Conservation (phyloP, 2,797 vertebrate species). For the Discoglossus pictus region DNA sequence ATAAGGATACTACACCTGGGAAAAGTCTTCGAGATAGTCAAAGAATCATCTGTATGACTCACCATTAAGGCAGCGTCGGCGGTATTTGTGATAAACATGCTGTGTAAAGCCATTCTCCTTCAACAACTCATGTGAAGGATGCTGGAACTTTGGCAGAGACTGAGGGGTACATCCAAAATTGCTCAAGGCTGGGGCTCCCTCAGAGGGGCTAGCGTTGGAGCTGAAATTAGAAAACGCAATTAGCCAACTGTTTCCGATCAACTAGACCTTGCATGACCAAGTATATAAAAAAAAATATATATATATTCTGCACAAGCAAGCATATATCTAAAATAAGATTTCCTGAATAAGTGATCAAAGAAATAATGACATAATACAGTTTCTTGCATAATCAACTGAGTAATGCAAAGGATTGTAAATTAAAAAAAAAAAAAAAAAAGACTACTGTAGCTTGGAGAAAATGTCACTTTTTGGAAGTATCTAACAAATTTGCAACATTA, state of each 20-base stretch:
- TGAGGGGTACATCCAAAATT: slow-evolving; percentile 94
- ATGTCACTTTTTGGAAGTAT: too few species aligned
- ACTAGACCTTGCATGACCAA: too few species aligned
- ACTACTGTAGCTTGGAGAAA: background rate
- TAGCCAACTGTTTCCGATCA: too few species aligned
- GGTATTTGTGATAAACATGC: slow-evolving; percentile 99
- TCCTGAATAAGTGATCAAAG: too few species aligned
- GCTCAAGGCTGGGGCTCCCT: slow-evolving; percentile 84
- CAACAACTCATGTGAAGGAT: slow-evolving; percentile 95
- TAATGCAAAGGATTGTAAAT: too few species aligned
- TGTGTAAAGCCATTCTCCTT: slow-evolving; percentile 99
- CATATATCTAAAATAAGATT: too few species aligned
- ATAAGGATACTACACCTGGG: background rate
- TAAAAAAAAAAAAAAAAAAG: background rate
- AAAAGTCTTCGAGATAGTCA: background rate
- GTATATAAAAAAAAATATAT: too few species aligned
- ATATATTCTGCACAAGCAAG: too few species aligned
- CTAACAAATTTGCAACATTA: too few species aligned
- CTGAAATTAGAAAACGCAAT: slow-evolving; percentile 62
- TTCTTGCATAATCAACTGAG: too few species aligned
- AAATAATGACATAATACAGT: too few species aligned
- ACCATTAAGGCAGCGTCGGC: slow-evolving; percentile 97
- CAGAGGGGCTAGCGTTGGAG: slow-evolving; percentile 90
- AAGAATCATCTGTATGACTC: slow-evolving; percentile 27
- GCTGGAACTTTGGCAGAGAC: slow-evolving; percentile 97